Percentiles rank a stretch among this genome's conserved stretches.
phyloP scores from a whole-genome alignment of 2,113 vertebrate species.

The Alethe castanea region DNA sequence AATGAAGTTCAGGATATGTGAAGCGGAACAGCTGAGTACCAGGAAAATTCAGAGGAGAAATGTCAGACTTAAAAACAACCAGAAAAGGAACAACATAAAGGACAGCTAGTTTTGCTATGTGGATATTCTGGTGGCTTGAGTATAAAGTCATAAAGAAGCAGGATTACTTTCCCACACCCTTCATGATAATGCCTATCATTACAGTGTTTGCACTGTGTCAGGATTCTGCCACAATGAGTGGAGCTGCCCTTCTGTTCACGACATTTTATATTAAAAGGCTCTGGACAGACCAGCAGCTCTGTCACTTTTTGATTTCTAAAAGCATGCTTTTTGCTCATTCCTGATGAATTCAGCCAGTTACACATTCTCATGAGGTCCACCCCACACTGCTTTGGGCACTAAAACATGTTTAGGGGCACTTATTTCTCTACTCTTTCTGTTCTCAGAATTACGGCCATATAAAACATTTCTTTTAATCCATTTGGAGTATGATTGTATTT shows the following conservation, averaged over 20 bases:
- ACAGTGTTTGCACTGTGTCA: rapidly evolving
- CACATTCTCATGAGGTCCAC: neutral
- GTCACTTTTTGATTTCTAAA: neutral
- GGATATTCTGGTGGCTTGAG: neutral
- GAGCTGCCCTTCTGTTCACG: neutral
- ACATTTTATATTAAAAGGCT: neutral
- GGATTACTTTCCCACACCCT: neutral
- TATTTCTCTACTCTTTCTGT: neutral
- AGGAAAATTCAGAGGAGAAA: neutral
- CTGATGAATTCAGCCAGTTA: neutral
- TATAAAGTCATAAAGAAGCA: neutral
- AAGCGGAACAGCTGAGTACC: neutral
- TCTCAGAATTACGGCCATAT: neutral
- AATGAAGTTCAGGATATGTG: neutral
- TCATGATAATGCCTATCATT: neutral
- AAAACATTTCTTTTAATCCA: neutral
- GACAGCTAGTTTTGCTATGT: neutral
- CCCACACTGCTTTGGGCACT: neutral
- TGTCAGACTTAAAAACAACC: neutral
- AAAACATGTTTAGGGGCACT: neutral
- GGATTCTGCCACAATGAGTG: rapidly evolving
- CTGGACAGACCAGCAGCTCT: neutral
- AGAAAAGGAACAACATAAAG: neutral
- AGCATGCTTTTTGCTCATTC: neutral
- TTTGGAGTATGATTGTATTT: neutral